A percentile compares a stretch with the other conserved stretches of the same genome.
phyloP scores from a whole-genome alignment of 2,888 invertebrate genomes.

The Ceriagrion tenellum region DNA sequence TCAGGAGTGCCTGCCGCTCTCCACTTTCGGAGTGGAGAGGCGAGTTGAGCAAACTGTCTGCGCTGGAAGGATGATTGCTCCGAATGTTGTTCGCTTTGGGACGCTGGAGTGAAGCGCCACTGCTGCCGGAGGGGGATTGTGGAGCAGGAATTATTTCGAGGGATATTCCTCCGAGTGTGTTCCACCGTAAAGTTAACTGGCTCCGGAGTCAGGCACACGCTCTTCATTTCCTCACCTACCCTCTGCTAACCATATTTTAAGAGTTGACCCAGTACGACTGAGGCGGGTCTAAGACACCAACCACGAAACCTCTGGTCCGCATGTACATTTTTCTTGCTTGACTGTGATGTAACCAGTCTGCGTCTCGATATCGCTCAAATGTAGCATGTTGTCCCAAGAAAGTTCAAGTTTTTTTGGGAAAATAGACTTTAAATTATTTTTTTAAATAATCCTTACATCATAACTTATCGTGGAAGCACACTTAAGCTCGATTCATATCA shows the following conservation, averaged over 20 bases:
- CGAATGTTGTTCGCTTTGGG: neutral
- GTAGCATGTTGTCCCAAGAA: too few relatives aligned
- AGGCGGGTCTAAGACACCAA: too few relatives aligned
- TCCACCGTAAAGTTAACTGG: too few relatives aligned
- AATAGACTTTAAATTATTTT: too few relatives aligned
- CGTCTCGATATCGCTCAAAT: too few relatives aligned
- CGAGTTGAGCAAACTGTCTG: conserved; percentile 30
- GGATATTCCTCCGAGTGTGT: neutral
- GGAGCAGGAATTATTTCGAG: neutral
- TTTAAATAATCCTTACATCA: too few relatives aligned
- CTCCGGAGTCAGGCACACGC: neutral
- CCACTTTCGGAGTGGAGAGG: neutral
- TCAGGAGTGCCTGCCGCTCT: neutral
- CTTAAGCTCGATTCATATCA: too few relatives aligned
- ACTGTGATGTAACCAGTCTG: too few relatives aligned
- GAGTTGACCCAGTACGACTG: neutral
- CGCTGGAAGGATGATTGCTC: neutral
- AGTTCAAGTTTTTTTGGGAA: too few relatives aligned
- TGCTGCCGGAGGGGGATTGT: neutral
- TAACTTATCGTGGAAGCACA: too few relatives aligned
- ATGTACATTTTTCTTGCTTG: too few relatives aligned
- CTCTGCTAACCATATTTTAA: neutral
- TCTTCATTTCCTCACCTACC: neutral
- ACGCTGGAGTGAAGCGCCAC: neutral
- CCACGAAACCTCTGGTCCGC: too few relatives aligned